Evolutionary conservation across 92 coral and sea anemone genomes (phyloP).

Genomic region (Montipora capitata): DNA sequence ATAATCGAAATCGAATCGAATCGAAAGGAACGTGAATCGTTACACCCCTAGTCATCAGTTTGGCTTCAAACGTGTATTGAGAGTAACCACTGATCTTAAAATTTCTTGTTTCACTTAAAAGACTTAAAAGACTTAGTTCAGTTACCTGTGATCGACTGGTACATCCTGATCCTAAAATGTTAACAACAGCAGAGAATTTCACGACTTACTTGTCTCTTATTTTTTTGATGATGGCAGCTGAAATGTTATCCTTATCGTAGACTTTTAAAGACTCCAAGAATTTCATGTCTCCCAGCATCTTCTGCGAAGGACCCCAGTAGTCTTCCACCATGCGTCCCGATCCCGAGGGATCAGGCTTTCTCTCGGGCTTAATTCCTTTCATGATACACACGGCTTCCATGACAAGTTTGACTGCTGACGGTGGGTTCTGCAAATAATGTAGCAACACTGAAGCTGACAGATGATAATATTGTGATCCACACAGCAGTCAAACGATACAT

Average conservation of each 20-base stretch:
- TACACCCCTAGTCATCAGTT: no score
- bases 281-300: slow-evolving; percentile 96
- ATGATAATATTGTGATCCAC: not conserved
- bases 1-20: no score
- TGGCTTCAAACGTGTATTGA: no score
- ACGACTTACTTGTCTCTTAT: slow-evolving; percentile 95
- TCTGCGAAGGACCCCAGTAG: slow-evolving; percentile 99
- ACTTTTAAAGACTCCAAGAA: slow-evolving; percentile 96
- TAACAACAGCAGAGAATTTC: no score
- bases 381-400: slow-evolving; percentile 99
- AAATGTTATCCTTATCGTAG: slow-evolving; percentile 96
- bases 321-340: slow-evolving; percentile 99
- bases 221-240: slow-evolving; percentile 94
- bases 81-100: no score
- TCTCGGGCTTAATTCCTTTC: slow-evolving; percentile 94
- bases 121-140: no score
- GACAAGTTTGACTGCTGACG: slow-evolving; percentile 95
- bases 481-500: not conserved
- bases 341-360: slow-evolving; percentile 99
- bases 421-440: slow-evolving; percentile 83
- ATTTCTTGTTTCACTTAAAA: no score
- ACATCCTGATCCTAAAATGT: not conserved
- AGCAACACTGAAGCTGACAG: slow-evolving; percentile 4
- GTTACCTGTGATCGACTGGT: no score
- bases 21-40: no score